These are phyloP conservation scores for Sander lucioperca DNA, from an alignment of 2,113 vertebrate genomes.

Conservation along the genomic window DNA sequence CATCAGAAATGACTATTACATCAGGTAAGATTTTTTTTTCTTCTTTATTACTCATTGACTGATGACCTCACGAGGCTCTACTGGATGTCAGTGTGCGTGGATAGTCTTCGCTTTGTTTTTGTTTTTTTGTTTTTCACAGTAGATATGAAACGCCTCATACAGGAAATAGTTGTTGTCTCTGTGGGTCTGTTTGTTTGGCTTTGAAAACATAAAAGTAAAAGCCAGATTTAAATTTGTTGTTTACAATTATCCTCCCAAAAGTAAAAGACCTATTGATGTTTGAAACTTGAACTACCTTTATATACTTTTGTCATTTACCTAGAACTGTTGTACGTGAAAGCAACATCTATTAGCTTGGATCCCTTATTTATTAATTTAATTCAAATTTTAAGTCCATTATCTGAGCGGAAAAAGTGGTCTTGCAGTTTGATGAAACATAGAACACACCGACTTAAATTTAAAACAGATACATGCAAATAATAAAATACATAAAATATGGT, in stretches of 20 bases:
- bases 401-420: neutral
- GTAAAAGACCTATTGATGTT: neutral
- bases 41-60: slow-evolving; percentile 8
- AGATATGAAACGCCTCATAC: neutral
- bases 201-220: neutral
- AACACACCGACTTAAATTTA: neutral
- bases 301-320: neutral
- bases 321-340: neutral
- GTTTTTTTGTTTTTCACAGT: neutral
- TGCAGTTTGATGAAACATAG: neutral
- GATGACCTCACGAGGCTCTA: neutral
- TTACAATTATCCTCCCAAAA: neutral
- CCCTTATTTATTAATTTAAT: neutral
- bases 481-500: neutral
- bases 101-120: neutral
- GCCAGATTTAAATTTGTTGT: neutral
- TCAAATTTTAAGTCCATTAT: neutral
- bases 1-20: slow-evolving; percentile 96
- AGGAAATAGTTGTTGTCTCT: neutral
- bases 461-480: no score
- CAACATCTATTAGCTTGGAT: neutral
- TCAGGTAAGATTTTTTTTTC: slow-evolving; percentile 85
- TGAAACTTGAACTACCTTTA: neutral
- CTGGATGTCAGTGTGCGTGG: neutral
- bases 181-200: neutral